A percentile compares a stretch with the other conserved stretches of the same genome.
These are phyloP conservation scores for Mola mola DNA, from an alignment of 2,113 vertebrate genomes.

Conservation along the genomic window DNA sequence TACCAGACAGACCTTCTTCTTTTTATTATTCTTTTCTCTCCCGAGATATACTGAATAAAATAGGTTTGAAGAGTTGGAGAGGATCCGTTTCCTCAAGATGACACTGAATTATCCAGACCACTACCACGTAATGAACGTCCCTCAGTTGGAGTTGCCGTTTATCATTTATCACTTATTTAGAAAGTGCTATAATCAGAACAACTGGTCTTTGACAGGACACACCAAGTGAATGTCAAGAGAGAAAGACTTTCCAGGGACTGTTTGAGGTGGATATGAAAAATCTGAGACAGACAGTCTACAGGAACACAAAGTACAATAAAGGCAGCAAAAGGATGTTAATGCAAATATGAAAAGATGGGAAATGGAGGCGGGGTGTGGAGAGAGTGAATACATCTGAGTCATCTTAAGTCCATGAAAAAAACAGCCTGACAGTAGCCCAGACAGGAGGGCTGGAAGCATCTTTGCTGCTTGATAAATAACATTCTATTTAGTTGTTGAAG, in stretches of 20 bases:
- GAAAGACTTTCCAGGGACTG: slow-evolving; percentile 20
- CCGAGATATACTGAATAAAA: slow-evolving; percentile 30
- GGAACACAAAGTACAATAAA: slow-evolving; percentile 10
- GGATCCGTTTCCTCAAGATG: slow-evolving; percentile 38
- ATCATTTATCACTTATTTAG: slow-evolving; percentile 47
- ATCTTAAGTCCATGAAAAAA: neutral
- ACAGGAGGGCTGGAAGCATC: neutral
- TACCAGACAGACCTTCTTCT: neutral
- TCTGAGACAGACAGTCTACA: slow-evolving; percentile 4
- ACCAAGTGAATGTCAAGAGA: slow-evolving; percentile 18
- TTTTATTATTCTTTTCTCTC: slow-evolving; percentile 2
- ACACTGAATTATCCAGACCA: slow-evolving; percentile 28
- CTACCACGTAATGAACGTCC: slow-evolving; percentile 46
- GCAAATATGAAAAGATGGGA: neutral
- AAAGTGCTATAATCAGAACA: slow-evolving; percentile 45
- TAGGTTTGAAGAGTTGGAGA: neutral
- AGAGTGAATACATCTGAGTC: neutral
- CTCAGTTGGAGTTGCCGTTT: slow-evolving; percentile 22
- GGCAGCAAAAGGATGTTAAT: neutral
- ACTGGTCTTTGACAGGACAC: slow-evolving; percentile 31
- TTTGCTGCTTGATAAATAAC: too few species aligned
- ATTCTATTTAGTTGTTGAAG: too few species aligned
- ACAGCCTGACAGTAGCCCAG: neutral
- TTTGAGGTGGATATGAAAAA: slow-evolving; percentile 11
- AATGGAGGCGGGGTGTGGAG: neutral